phyloP scores from a whole-genome alignment of 1,140 invertebrate genomes.

The Ceratosolen fusciceps region DNA sequence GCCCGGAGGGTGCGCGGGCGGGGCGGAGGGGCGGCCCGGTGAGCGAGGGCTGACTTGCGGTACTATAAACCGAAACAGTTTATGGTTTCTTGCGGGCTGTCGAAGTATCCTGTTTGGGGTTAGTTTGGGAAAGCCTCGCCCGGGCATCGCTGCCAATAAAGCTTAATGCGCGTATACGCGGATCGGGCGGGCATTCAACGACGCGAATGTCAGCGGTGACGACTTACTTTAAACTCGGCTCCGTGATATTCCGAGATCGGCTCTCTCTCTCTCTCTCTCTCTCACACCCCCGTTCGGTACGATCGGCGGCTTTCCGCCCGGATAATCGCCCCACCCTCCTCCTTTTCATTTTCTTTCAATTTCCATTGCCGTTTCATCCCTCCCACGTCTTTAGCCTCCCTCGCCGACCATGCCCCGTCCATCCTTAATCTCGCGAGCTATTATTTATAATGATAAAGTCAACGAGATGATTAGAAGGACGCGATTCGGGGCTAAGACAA shows the following conservation, averaged over 20 bases:
- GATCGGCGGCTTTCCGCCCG: neutral
- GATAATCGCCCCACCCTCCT: no score
- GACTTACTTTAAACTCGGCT: neutral
- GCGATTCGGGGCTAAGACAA: conserved; percentile 33
- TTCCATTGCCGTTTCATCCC: no score
- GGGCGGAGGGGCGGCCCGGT: neutral
- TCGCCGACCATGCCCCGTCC: neutral
- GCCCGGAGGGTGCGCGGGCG: conserved; percentile 13
- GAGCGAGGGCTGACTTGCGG: conserved; percentile 40
- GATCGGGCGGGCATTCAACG: neutral
- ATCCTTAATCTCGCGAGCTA: no score
- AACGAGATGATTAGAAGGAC: conserved; percentile 5
- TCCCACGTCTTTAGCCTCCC: neutral
- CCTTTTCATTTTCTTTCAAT: no score
- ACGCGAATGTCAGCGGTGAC: neutral
- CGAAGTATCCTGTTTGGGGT: conserved; percentile 41
- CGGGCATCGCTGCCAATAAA: conserved; percentile 31
- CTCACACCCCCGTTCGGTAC: neutral
- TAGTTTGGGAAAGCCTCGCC: conserved; percentile 32
- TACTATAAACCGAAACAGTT: conserved; percentile 46
- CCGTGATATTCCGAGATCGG: neutral
- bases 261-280: no score
- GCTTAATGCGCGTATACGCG: neutral
- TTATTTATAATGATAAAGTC: no score
- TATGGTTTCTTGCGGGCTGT: conserved; percentile 49